A percentile compares a stretch with the other conserved stretches of the same genome.
These are phyloP conservation scores for Antheraea assamensis DNA, from an alignment of 2,888 invertebrate genomes.

Conservation along the genomic window DNA sequence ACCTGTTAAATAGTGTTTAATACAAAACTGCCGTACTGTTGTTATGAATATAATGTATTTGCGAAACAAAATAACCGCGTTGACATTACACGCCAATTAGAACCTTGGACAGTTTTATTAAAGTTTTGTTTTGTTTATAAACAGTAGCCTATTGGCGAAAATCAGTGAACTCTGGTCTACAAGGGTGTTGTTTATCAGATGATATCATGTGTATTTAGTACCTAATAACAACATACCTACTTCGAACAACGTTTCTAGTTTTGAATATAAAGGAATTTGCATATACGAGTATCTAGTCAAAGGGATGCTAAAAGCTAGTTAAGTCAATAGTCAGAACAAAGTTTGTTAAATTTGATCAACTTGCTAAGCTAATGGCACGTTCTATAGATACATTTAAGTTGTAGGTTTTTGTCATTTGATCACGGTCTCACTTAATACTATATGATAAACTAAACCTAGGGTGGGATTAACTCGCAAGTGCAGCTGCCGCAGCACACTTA, in stretches of 20 bases:
- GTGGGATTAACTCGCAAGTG: no score
- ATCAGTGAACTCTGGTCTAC: background rate
- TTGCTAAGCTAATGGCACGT: no score
- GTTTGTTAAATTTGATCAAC: background rate
- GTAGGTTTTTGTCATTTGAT: no score
- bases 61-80: background rate
- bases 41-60: background rate
- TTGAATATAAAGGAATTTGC: background rate
- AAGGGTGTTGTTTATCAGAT: background rate
- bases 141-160: background rate
- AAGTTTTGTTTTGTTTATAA: background rate
- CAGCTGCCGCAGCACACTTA: no score
- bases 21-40: background rate
- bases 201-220: background rate
- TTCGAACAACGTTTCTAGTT: background rate
- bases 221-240: background rate
- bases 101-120: slow-evolving; percentile 10
- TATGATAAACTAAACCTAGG: no score
- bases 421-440: no score
- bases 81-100: slow-evolving; percentile 7
- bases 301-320: background rate
- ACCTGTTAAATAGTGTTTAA: background rate
- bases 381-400: no score
- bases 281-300: background rate
- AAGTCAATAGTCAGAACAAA: background rate